Base-by-base conservation (phyloP, 2,113 vertebrate species). In the Hydrolagus affinis region DNA sequence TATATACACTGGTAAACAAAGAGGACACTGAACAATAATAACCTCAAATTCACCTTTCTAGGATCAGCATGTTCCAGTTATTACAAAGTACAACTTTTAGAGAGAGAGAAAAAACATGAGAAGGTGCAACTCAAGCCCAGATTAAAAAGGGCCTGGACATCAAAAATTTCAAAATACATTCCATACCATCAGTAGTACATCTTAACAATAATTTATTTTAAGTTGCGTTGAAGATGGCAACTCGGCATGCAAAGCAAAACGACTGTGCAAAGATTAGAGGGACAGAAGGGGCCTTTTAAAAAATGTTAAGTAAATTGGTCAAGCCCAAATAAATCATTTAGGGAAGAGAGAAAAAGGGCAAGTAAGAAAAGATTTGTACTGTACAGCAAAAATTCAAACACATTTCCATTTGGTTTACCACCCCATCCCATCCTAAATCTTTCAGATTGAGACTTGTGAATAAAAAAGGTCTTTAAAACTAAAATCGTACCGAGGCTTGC, bases 171-270 rank as follows among this genome's bases (percentile, higher is more conserved):
- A 83, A 83, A 83, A 83, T 83, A 83, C 78, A 83, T 83, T 83
- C 78, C 23, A 83, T 62, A 83, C 32, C 60, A 83, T 83, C 78
- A 83, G 78, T 83, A 83, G 78, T 83, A 83, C 66, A 83, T 66
- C 66, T 28, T 32, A 68, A 68, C 78, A 80, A 30, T 83, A 83
- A 30, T 30, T 21, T 66, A 66, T 44, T 44, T 44, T 44, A 44
- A 44, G 44, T 44, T 44, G 44, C 44, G 6, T 44, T 83, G 62
- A 60, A 83, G 32, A 83, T 64, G 15, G 62, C 28, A 9, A 83
- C 62, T 19, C 44, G 78, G 78, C 62, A 66, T 83, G 78, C 66
- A 64, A 83, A 66, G 78, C 78, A 83, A 44, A 44, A 83, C 14
- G 15, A 83, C 59, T 80, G 77, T 83, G 66, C 64, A 66, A 30